Evolutionary conservation across 2,888 invertebrate genomes (phyloP).

Genomic region (Panzeria rudis): DNA sequence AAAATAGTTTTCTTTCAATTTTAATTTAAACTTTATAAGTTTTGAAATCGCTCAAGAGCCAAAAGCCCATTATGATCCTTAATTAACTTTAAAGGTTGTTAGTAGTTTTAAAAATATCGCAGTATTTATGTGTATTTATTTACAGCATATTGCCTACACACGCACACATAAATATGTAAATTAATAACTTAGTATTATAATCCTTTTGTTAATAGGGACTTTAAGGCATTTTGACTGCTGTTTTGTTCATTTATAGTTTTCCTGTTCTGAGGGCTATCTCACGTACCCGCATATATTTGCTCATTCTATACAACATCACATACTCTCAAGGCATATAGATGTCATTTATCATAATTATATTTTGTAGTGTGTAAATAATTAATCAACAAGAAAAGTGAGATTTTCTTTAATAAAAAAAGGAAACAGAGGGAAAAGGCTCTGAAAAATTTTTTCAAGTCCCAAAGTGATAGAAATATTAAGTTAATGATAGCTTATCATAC

Average conservation of each 20-base stretch:
- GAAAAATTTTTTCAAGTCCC: background rate
- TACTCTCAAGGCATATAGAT: conserved; percentile 19
- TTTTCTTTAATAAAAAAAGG: background rate
- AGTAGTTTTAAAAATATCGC: background rate
- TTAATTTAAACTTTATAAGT: no score
- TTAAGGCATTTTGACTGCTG: conserved; percentile 35
- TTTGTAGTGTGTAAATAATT: conserved; percentile 60
- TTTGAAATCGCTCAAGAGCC: no score
- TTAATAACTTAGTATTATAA: conserved; percentile 46
- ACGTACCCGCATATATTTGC: conserved; percentile 10
- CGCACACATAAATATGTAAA: background rate
- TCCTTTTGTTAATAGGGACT: conserved; percentile 56
- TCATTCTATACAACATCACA: conserved; percentile 12
- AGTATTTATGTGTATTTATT: background rate
- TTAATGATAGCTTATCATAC: background rate
- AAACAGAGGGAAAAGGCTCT: background rate
- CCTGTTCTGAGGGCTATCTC: background rate
- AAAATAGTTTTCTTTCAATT: no score
- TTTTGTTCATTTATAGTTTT: background rate
- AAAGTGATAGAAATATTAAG: background rate
- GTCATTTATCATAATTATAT: conserved; percentile 67
- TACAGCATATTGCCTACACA: background rate
- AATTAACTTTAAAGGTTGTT: background rate
- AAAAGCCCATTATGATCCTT: background rate
- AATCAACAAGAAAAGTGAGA: conserved; percentile 54